Conservation (phyloP, 2,113 vertebrate genomes). For the Gorsachius goisagi region DNA sequence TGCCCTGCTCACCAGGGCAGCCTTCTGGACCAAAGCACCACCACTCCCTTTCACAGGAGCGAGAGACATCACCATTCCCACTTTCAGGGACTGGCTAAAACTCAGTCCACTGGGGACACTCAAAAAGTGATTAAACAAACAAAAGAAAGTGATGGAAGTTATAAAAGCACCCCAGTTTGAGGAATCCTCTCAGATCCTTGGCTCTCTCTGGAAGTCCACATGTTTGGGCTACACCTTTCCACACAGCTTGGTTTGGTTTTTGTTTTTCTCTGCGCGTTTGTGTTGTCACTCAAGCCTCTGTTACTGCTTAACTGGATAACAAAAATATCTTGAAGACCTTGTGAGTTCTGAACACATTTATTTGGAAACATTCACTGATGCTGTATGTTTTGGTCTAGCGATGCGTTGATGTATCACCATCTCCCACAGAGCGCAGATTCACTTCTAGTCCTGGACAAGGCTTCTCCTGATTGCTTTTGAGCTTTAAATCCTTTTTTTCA, state of each 20-base stretch:
- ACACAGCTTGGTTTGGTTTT: not conserved
- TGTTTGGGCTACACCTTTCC: not conserved
- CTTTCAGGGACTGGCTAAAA: not conserved
- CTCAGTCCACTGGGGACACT: not conserved
- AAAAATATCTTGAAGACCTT: not conserved
- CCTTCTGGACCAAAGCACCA: not conserved
- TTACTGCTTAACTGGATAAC: not conserved
- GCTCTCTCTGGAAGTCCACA: not conserved
- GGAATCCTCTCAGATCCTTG: not conserved
- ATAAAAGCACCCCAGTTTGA: accelerated
- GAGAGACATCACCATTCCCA: not conserved
- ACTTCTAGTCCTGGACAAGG: not conserved
- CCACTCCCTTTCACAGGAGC: not conserved
- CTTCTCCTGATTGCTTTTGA: not conserved
- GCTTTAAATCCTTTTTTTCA: not conserved
- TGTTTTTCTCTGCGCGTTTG: not conserved
- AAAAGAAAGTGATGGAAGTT: not conserved
- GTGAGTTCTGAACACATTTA: not conserved
- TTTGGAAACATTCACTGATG: not conserved
- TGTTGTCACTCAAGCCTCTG: not conserved
- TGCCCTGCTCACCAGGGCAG: not conserved
- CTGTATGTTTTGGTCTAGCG: not conserved
- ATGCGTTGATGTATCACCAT: not conserved
- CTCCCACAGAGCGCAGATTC: not conserved
- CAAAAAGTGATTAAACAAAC: not conserved